These are phyloP conservation scores for Ochotona princeps DNA, from an alignment of 2,113 vertebrate genomes.

Conservation along the genomic window DNA sequence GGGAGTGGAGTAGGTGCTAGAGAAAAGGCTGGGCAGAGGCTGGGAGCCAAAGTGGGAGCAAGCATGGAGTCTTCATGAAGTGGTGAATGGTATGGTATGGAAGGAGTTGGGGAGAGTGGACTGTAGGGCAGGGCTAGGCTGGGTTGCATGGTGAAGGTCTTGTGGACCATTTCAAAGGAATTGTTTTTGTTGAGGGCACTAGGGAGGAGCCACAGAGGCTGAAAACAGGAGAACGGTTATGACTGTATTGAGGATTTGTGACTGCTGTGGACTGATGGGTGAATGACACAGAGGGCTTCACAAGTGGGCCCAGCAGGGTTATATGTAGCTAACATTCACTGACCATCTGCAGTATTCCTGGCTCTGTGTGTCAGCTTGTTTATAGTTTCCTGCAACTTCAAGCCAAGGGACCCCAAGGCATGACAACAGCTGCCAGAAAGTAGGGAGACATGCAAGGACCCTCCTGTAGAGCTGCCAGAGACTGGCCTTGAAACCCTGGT, in stretches of 20 bases:
- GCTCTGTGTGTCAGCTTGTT: background rate
- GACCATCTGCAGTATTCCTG: fast-evolving
- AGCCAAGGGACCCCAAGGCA: background rate
- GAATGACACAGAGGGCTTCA: background rate
- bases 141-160: background rate
- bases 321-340: background rate
- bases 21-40: background rate
- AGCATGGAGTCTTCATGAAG: background rate
- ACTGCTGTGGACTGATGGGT: background rate
- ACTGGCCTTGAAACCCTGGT: background rate
- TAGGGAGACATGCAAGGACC: background rate
- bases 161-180: background rate
- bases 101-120: background rate
- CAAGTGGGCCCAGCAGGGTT: background rate
- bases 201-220: background rate
- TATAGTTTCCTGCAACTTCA: background rate
- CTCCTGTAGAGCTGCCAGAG: background rate
- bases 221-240: background rate
- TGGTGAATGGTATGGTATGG: background rate
- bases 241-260: background rate
- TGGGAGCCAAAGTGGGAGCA: background rate
- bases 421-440: no score
- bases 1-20: background rate
- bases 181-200: background rate
- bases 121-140: background rate